Evolutionary conservation across 2,888 invertebrate genomes (phyloP), one percentile per base, ranked within the genome.

Genomic region (Eupithecia pulchellata): DNA sequence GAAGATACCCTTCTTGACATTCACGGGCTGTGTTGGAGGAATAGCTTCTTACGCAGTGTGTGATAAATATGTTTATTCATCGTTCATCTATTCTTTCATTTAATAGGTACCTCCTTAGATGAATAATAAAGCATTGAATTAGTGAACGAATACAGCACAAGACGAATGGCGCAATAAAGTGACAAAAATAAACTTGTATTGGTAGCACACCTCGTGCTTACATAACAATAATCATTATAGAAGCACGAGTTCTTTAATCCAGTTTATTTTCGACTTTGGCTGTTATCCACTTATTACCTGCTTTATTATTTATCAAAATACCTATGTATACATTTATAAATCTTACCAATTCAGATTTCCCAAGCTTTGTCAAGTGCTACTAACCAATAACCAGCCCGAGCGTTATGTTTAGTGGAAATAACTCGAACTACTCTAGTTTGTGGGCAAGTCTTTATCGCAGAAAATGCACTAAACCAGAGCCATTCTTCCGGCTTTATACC

Each of bases 401-500:
- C 29, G 29, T 29, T 17, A 57, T 57, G 52, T 57, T 57, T 29
- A 57, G 17, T 29, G n/a, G 11, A 11, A 32, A 32, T 60, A 30
- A 61, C 61, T 32, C 8, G 36, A 34, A 32, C n/a, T 34, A 20
- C 25, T 60, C 13, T 25, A 61, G 61, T 36, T 34, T 61, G 60
- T 34, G 34, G 34, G 34, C 30, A 30, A 58, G 34, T 34, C 25
- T 61, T 61, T 63, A 68, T 71, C 65, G 58, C 66, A 42, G 36
- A 64, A 55, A 67, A 69, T 69, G 69, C 64, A 69, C 58, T 66
- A 42, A 69, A 60, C 47, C 61, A n/a, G 61, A 34, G 55, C 34
- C 36, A 63, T 64, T 68, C 64, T 66, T 64, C 47, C 65, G 65
- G 69, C 55, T 69, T 55, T 65, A 66, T 57, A 61, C 67, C 60